These are phyloP conservation scores for Raphicerus campestris DNA, from an alignment of 2,113 vertebrate genomes.

Conservation along the genomic window DNA sequence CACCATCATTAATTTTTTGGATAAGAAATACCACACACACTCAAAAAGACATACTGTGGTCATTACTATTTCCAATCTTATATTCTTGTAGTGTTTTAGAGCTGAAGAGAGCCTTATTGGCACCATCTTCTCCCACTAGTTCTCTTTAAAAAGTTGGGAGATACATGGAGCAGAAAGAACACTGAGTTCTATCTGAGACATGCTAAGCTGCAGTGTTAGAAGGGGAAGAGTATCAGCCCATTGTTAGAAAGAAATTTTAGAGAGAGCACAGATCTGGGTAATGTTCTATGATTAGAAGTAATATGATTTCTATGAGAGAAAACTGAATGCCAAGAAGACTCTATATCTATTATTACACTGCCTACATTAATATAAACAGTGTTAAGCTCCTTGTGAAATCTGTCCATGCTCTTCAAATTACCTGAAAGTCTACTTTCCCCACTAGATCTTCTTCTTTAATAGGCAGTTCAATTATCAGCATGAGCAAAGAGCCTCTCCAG, in stretches of 20 bases:
- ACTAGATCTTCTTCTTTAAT: not conserved
- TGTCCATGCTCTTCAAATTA: not conserved
- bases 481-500: not conserved
- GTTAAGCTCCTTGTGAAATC: not conserved
- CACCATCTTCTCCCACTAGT: not conserved
- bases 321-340: not conserved
- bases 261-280: not conserved
- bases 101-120: not conserved
- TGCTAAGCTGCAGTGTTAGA: not conserved
- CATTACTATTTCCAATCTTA: not conserved
- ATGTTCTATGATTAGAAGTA: not conserved
- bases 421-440: not conserved
- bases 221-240: too few species aligned
- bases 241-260: not conserved
- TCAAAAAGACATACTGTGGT: not conserved
- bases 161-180: not conserved
- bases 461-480: not conserved
- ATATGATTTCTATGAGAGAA: not conserved
- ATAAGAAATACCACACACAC: not conserved
- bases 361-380: too few species aligned
- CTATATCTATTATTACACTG: not conserved
- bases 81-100: not conserved
- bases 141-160: not conserved
- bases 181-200: not conserved
- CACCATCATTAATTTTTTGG: not conserved